A percentile compares a stretch with the other conserved stretches of the same genome.
Evolutionary conservation across 2,113 vertebrate genomes (phyloP).

Genomic region (Chunga burmeisteri): DNA sequence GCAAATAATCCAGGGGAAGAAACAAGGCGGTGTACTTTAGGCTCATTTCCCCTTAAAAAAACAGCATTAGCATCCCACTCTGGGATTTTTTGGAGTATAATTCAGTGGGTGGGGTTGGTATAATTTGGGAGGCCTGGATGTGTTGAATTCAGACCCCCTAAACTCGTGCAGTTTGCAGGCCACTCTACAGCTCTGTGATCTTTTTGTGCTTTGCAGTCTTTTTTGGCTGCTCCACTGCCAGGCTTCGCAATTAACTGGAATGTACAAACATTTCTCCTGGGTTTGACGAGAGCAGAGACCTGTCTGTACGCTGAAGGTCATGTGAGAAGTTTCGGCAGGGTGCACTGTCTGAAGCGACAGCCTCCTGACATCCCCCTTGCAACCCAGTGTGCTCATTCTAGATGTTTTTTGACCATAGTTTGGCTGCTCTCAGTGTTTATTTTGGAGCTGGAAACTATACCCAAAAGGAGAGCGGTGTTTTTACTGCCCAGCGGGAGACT

Average conservation of each 20-base stretch:
- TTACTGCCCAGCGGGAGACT: slow-evolving; percentile 44
- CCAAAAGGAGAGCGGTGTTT: slow-evolving; percentile 46
- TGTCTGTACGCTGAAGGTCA: slow-evolving; percentile 50
- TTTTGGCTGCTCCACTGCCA: slow-evolving; percentile 16
- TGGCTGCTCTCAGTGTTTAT: slow-evolving; percentile 45
- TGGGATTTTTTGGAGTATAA: neutral
- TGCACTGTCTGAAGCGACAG: slow-evolving; percentile 59
- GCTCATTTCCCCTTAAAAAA: neutral
- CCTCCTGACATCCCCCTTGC: slow-evolving; percentile 48
- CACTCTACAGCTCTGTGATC: neutral
- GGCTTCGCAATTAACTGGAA: slow-evolving; percentile 41
- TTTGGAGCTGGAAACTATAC: slow-evolving; percentile 49
- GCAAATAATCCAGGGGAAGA: neutral
- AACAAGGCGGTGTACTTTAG: neutral
- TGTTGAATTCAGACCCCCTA: neutral
- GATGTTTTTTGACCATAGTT: slow-evolving; percentile 49
- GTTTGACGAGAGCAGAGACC: slow-evolving; percentile 49
- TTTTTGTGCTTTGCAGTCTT: slow-evolving; percentile 40
- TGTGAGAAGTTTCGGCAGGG: slow-evolving; percentile 53
- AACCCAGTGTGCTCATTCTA: slow-evolving; percentile 32
- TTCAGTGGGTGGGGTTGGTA: neutral
- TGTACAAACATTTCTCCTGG: slow-evolving; percentile 40
- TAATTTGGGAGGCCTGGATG: neutral
- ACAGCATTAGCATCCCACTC: neutral
- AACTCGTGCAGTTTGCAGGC: neutral